These are phyloP conservation scores for Anabacerthia variegaticeps DNA, from an alignment of 2,797 vertebrate species.

Conservation along the genomic window DNA sequence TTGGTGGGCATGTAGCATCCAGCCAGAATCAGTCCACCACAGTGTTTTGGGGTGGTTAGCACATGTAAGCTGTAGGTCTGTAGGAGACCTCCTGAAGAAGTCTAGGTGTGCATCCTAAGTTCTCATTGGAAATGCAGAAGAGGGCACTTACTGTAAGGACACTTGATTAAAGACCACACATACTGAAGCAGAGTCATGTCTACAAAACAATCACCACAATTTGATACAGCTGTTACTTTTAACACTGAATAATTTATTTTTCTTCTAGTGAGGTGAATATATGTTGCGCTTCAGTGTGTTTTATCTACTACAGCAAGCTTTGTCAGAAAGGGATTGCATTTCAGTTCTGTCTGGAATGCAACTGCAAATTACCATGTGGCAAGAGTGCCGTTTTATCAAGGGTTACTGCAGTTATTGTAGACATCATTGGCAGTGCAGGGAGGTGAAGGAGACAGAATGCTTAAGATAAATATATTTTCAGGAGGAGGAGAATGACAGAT, in stretches of 20 bases:
- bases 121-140: background rate
- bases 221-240: background rate
- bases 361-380: background rate
- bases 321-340: background rate
- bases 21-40: background rate
- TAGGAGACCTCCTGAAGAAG: background rate
- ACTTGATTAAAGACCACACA: background rate
- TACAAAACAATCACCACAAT: background rate
- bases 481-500: background rate
- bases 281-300: background rate
- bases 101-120: slow-evolving; percentile 10
- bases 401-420: background rate
- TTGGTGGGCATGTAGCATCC: background rate
- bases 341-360: background rate
- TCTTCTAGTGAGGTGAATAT: background rate
- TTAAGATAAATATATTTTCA: background rate
- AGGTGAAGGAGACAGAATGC: background rate
- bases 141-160: background rate
- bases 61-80: background rate
- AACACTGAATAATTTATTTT: background rate
- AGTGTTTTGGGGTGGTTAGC: background rate
- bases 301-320: background rate
- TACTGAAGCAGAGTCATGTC: background rate
- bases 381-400: background rate
- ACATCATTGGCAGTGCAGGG: background rate